Evolutionary conservation across 2,888 invertebrate genomes (phyloP), one percentile per base, ranked within the genome.

Genomic region (Andrena marginata): DNA sequence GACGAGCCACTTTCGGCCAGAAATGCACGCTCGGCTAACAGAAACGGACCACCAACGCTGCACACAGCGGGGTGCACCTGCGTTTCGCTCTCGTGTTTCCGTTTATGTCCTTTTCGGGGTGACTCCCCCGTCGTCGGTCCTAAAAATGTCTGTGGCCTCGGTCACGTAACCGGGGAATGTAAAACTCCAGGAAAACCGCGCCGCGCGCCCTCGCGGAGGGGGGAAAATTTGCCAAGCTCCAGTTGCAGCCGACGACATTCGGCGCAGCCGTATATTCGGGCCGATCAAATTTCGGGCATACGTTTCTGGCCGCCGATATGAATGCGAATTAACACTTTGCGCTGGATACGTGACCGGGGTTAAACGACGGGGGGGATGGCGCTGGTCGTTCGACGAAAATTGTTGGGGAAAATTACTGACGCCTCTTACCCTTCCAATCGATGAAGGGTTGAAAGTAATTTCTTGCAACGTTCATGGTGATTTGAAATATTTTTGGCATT

Each of bases 111-210:
- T 70, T 60, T 51, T 31, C 26, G 49, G 31, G 48, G 16, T 16
- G 29, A 23, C 59, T 31, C 23, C 26, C 13, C 16, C 35, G 4
- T 2, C 2, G n/a, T 13, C 35, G 69, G 3, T 26, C 31, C 13
- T 65, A 71, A 67, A 71, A 78, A 54, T 60, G 56, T 13, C 77
- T 13, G 35, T 42, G 42, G 54, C 48, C 35, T 63, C 42, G 56
- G 79, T 80, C 79, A 80, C 80, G 79, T 79, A 63, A 67, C 29
- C 10, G 67, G 6, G 29, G 67, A 67, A 70, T 65, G 79, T 63
- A 80, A 80, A 80, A 68, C 13, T 68, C 33, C 29, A 2, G 23
- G 29, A 33, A 68, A 63, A 71, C 59, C 13, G n/a, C 26, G 23
- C 13, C 5, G 60, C 0, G 51, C 13, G 29, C 49, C 42, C 20